phyloP scores from a whole-genome alignment of 2,113 vertebrate genomes.

The Tetrao urogallus region DNA sequence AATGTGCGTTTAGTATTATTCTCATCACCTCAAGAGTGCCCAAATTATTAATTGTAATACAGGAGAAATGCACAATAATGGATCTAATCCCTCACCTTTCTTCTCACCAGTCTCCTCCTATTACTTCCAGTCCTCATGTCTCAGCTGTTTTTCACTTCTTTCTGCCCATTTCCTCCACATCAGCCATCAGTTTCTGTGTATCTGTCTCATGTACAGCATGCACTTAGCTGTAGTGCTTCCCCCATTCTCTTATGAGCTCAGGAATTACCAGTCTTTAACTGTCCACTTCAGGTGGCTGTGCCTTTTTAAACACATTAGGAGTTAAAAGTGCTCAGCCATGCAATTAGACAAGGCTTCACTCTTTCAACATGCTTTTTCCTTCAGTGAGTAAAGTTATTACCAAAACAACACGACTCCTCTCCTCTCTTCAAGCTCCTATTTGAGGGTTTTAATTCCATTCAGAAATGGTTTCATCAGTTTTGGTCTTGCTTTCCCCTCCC shows the following conservation, averaged over 20 bases:
- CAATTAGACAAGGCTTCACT: neutral
- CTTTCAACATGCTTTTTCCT: neutral
- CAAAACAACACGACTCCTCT: neutral
- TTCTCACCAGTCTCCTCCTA: neutral
- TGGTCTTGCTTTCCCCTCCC: neutral
- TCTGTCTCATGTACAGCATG: neutral
- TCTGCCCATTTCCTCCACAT: neutral
- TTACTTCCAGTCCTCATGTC: neutral
- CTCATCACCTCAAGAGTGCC: neutral
- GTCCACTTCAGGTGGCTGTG: neutral
- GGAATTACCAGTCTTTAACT: neutral
- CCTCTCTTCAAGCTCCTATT: neutral
- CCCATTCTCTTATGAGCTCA: fast-evolving
- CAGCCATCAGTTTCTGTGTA: neutral
- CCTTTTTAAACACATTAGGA: neutral
- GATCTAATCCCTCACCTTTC: neutral
- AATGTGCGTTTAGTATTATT: neutral
- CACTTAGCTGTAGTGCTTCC: neutral
- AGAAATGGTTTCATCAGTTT: neutral
- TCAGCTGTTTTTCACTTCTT: neutral
- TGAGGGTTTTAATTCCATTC: neutral
- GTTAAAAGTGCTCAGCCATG: neutral
- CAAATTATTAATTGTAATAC: neutral
- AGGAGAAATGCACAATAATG: neutral
- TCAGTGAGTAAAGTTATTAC: neutral